phyloP scores from a whole-genome alignment of 2,888 invertebrate genomes.

The Thymelicus acteon region DNA sequence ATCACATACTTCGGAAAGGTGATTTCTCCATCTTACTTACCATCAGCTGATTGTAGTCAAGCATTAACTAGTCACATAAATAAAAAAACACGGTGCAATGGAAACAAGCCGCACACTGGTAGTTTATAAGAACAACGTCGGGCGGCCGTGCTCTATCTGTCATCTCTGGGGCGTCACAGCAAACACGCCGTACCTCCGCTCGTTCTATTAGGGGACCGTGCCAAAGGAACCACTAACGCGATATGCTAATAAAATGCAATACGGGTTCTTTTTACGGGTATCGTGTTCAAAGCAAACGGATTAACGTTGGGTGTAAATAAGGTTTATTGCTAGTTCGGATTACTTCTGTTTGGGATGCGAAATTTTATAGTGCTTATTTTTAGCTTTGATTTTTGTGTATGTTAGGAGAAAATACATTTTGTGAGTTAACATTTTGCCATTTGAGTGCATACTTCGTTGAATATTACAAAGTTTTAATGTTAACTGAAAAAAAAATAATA shows the following conservation, averaged over 20 bases:
- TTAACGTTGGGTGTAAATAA: slow-evolving; percentile 36
- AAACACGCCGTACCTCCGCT: slow-evolving; percentile 79
- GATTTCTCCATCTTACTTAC: too few relatives aligned
- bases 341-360: slow-evolving; percentile 21
- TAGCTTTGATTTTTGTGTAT: not conserved
- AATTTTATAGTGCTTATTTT: not conserved
- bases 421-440: not conserved
- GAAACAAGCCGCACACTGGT: slow-evolving; percentile 40
- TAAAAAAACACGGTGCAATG: not conserved
- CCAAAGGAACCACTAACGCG: slow-evolving; percentile 59
- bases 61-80: too few relatives aligned
- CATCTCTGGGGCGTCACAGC: slow-evolving; percentile 72
- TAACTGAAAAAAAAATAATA: too few relatives aligned
- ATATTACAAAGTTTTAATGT: not conserved
- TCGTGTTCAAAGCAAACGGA: slow-evolving; percentile 35
- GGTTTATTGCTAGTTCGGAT: slow-evolving; percentile 34
- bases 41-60: too few relatives aligned
- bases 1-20: too few relatives aligned
- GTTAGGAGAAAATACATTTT: not conserved
- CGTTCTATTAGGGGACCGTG: slow-evolving; percentile 78
- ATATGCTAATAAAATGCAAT: slow-evolving; percentile 64
- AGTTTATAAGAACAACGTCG: slow-evolving; percentile 68
- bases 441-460: not conserved
- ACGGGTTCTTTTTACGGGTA: slow-evolving; percentile 53
- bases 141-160: slow-evolving; percentile 78